phyloP scores from a whole-genome alignment of 2,113 vertebrate species.

The Carettochelys insculpta region DNA sequence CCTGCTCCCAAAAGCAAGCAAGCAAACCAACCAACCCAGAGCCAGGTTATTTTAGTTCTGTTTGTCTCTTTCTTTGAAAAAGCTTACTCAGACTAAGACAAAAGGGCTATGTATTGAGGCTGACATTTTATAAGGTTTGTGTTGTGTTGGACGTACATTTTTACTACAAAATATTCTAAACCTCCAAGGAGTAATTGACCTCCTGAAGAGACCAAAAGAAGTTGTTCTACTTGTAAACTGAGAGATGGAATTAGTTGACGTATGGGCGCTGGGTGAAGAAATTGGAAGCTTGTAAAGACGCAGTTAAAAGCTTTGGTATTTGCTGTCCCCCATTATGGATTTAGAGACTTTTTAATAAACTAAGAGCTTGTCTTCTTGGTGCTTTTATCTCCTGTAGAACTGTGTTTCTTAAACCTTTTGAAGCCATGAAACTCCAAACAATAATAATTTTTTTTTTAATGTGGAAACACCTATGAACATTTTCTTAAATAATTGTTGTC shows the following conservation, averaged over 20 bases:
- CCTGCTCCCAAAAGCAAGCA: too few species aligned
- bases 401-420: too few species aligned
- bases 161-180: constrained; percentile 8
- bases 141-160: background rate
- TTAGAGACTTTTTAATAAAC: background rate
- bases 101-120: background rate
- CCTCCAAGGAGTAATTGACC: constrained; percentile 9
- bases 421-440: too few species aligned
- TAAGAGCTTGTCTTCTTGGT: background rate
- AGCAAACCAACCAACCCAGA: too few species aligned
- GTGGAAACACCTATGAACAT: too few species aligned
- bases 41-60: background rate
- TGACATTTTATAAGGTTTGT: background rate
- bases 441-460: too few species aligned
- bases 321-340: background rate
- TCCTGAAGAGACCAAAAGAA: too few species aligned
- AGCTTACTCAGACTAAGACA: background rate
- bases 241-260: background rate
- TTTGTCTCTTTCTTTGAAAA: background rate
- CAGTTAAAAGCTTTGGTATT: background rate
- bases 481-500: too few species aligned
- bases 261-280: background rate
- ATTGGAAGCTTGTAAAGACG: background rate
- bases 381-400: too few species aligned
- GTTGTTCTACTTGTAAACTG: background rate